Base-by-base conservation (phyloP, 2,888 invertebrate species). In the Dusona sp. region DNA sequence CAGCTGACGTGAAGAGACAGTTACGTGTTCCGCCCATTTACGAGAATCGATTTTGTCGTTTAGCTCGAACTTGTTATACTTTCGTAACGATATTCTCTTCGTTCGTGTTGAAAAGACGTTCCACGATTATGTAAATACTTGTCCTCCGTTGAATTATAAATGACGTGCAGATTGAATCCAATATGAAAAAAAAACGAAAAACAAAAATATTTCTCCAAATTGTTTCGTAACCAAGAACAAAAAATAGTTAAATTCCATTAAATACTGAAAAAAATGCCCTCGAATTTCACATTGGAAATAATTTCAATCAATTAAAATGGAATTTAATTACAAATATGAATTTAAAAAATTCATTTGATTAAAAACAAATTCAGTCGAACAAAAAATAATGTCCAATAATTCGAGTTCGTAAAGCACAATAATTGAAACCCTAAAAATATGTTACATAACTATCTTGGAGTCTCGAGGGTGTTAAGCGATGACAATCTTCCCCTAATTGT, bases 1-100 rank as follows among this genome's bases (percentile, higher is more conserved):
- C 1, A 65, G 9, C 9, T 65, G 65, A 38, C 36, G 65, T 11
- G 22, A 38, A 38, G 29, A 61, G 29, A 61, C 29, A 33, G 38
- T 11, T 38, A 38, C 38, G 65, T 65, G n/a, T 22, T 65, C n/a
- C n/a, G n/a, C n/a, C 9, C 65, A 38, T 65, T 65, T 38, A 38
- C 16, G 38, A 29, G n/a, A 38, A 65, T 65, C 65, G 65, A 65
- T 65, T 65, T 19, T 22, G 22, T 38, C 22, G 65, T 11, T 36
- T n/a, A 36, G 65, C 38, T 16, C 61, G n/a, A 38, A 38, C 65
- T 65, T n/a, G 38, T 22, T 29, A 6, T 65, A 65, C 61, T 29
- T 36, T 65, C 65, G 65, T 38, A 38, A n/a, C n/a, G 65, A 65
- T 36, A 65, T 65, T 65, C 36, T 65, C 38, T 7, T 65, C 61